These are phyloP conservation scores for Pyxicephalus adspersus DNA, from an alignment of 2,113 vertebrate genomes.

Conservation along the genomic window DNA sequence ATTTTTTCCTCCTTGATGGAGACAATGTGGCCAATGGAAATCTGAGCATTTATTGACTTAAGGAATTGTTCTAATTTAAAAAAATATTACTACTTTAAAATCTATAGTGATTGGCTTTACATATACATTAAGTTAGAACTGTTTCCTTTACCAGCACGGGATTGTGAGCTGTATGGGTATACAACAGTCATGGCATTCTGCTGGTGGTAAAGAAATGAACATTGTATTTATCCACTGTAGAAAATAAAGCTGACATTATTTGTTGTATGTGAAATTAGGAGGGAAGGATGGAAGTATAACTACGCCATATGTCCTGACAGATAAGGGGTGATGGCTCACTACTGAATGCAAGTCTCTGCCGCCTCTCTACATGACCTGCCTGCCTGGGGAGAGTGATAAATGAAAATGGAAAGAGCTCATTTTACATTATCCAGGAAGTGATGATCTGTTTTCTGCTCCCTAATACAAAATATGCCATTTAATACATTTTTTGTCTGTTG, in stretches of 20 bases:
- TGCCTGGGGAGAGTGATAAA: neutral
- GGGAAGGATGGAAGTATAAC: neutral
- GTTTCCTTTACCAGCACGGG: too few relatives aligned
- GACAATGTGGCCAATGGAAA: too few relatives aligned
- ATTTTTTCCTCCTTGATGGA: too few relatives aligned
- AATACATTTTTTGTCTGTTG: too few relatives aligned
- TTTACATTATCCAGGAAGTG: neutral
- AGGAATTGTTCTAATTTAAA: too few relatives aligned
- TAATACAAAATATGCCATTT: neutral
- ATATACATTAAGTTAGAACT: too few relatives aligned
- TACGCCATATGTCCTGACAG: neutral
- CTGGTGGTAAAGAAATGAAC: neutral
- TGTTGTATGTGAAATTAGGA: neutral
- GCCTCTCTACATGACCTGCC: neutral
- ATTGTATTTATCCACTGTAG: neutral
- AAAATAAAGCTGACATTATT: neutral
- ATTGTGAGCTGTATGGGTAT: too few relatives aligned
- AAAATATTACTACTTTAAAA: too few relatives aligned
- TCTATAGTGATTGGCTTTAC: too few relatives aligned
- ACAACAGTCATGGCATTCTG: too few relatives aligned
- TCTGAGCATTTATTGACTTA: too few relatives aligned
- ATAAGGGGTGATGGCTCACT: conserved; percentile 6
- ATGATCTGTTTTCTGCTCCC: neutral
- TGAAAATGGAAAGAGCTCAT: neutral
- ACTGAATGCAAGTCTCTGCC: neutral